Conservation (phyloP, 2,797 vertebrate species). For the Halcyon badia region DNA sequence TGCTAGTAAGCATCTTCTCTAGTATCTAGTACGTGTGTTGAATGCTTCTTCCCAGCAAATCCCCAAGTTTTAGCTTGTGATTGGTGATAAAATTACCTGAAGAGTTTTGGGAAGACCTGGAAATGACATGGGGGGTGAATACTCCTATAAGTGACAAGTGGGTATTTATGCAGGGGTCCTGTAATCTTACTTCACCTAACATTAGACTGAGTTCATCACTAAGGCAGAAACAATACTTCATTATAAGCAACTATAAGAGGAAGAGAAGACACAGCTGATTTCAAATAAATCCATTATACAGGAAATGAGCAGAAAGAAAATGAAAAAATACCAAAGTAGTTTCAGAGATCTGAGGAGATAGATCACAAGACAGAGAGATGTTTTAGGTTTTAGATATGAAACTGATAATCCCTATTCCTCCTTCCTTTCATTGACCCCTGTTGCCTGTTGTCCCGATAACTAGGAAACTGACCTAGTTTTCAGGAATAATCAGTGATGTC, state of each 20-base stretch:
- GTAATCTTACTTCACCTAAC: too few relatives aligned
- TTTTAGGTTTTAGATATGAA: neutral
- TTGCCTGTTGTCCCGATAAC: neutral
- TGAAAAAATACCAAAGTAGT: neutral
- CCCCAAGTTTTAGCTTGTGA: neutral
- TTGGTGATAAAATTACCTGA: neutral
- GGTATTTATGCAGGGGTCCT: neutral
- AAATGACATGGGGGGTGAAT: neutral
- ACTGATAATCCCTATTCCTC: neutral
- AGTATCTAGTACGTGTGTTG: neutral
- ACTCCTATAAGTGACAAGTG: neutral
- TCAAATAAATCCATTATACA: neutral
- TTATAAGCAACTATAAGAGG: neutral
- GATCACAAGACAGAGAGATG: neutral
- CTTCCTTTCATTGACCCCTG: neutral
- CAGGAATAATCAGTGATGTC: neutral
- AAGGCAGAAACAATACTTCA: neutral
- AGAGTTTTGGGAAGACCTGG: neutral
- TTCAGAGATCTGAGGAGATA: neutral
- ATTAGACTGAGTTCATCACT: neutral
- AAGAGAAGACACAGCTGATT: neutral
- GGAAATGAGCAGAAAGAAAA: neutral
- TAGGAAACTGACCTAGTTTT: neutral
- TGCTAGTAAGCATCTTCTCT: neutral
- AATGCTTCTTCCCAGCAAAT: neutral